Evolutionary conservation across 1,140 invertebrate genomes (phyloP), one percentile per base, ranked within the genome.

Genomic region (Zaprionus gabonicus): DNA sequence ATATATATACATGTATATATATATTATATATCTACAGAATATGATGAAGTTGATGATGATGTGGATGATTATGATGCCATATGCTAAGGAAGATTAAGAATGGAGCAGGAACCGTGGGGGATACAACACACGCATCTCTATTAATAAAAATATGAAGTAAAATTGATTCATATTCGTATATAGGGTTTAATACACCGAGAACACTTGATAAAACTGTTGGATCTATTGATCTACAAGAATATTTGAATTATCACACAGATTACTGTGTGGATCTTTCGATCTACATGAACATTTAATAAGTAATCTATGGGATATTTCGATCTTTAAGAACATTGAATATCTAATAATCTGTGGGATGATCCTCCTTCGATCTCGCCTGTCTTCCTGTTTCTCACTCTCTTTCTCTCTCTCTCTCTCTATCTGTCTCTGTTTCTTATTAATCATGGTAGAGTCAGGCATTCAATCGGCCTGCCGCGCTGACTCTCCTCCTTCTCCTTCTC

Each of bases 71-170:
- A 10, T 3, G 3, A 0, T 34, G 31, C 31, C 31, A 34, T 31
- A 34, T 34, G 31, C 9, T 34, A 10, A 44, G 3, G 41, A 46
- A 17, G 41, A 46, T 46, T 17, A 41, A 34, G 53, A 71, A 64
- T 10, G 57, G 67, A 59, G 59, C 64, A 71, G 71, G 68, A 75
- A 72, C 38, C 12, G 53, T 58, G 73, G 55, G 17, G 53, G 31
- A 34, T 34, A 34, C 31, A 34, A 34, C 31, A 34, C 31, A 34
- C 3, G 1, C 31, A 34, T 76, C 28, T 76, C 28, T 66, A 73
- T 70, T 57, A 72, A 72, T 76, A 67, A 71, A 72, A 67, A 72
- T 55, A 76, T 71, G 68, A 71, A 71, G 58, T 64, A 72, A 72
- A 72, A 49, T 23, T 27, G 7, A 25, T 25, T 25, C 51, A 53